A percentile compares a stretch with the other conserved stretches of the same genome.
Conservation (phyloP, 2,888 invertebrate genomes). For the Eupithecia tripunctaria region DNA sequence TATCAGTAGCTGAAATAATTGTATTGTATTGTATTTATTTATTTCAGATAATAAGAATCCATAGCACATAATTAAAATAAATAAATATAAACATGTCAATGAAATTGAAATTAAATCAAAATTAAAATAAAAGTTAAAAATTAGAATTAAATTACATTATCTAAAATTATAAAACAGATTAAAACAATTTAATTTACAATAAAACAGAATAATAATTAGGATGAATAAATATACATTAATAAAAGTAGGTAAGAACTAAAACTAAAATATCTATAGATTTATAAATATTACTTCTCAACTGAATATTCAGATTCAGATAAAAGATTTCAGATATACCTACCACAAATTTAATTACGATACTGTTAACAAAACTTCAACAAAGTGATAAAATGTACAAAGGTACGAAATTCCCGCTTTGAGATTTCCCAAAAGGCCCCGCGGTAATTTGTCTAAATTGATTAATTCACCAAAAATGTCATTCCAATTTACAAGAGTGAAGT, state of each 20-base stretch:
- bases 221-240: too few species aligned
- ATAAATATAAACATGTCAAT: too few species aligned
- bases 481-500: slow-evolving; percentile 29
- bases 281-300: not conserved
- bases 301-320: not conserved
- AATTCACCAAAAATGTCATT: slow-evolving; percentile 33
- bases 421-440: slow-evolving; percentile 29
- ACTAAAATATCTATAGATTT: not conserved
- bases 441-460: slow-evolving; percentile 35
- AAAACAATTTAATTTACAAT: too few species aligned
- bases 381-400: slow-evolving; percentile 9
- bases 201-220: too few species aligned
- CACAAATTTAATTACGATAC: not conserved
- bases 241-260: not conserved
- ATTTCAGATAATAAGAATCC: too few species aligned
- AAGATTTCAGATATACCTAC: not conserved
- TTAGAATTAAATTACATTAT: too few species aligned
- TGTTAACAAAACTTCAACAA: not conserved
- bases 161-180: too few species aligned
- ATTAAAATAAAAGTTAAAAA: too few species aligned
- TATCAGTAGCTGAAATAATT: too few species aligned
- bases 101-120: too few species aligned
- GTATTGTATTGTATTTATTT: too few species aligned
- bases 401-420: slow-evolving; percentile 14
- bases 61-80: too few species aligned